A percentile compares a stretch with the other conserved stretches of the same genome.
phyloP scores from a whole-genome alignment of 2,113 vertebrate species.

The Oreochromis aureus region DNA sequence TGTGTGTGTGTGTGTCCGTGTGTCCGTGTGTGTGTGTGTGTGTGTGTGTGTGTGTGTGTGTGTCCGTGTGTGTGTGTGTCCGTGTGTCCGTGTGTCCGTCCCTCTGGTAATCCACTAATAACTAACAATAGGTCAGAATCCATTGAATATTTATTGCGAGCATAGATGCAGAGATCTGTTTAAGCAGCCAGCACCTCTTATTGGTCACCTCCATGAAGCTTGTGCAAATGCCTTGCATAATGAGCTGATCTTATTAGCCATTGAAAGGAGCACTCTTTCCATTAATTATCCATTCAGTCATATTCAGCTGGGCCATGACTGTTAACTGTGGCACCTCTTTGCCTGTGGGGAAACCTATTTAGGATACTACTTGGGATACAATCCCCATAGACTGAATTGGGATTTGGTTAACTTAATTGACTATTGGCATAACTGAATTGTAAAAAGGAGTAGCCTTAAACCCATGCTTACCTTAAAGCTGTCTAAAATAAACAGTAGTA shows the following conservation, averaged over 20 bases:
- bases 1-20: not conserved
- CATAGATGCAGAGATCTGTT: not conserved
- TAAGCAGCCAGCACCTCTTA: constrained; percentile 23
- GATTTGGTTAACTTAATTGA: accelerated
- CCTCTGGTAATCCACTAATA: not conserved
- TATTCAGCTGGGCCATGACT: not conserved
- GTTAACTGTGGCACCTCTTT: not conserved
- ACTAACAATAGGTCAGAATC: not conserved
- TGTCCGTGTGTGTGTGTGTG: too few relatives aligned
- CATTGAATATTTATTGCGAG: not conserved
- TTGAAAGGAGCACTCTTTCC: constrained; percentile 43
- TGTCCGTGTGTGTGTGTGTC: too few relatives aligned
- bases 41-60: too few relatives aligned
- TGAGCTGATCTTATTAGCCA: constrained; percentile 68
- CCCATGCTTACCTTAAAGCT: not conserved
- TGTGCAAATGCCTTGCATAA: constrained; percentile 5
- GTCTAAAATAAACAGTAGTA: not conserved
- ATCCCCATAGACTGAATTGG: not conserved
- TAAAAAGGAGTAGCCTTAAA: not conserved
- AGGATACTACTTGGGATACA: not conserved
- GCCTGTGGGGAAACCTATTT: not conserved
- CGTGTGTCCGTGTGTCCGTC: too few relatives aligned
- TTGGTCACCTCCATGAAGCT: constrained; percentile 64
- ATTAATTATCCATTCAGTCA: constrained; percentile 43
- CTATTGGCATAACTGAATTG: not conserved